Base-by-base conservation (phyloP, 2,113 vertebrate species). In the Prinia subflava region DNA sequence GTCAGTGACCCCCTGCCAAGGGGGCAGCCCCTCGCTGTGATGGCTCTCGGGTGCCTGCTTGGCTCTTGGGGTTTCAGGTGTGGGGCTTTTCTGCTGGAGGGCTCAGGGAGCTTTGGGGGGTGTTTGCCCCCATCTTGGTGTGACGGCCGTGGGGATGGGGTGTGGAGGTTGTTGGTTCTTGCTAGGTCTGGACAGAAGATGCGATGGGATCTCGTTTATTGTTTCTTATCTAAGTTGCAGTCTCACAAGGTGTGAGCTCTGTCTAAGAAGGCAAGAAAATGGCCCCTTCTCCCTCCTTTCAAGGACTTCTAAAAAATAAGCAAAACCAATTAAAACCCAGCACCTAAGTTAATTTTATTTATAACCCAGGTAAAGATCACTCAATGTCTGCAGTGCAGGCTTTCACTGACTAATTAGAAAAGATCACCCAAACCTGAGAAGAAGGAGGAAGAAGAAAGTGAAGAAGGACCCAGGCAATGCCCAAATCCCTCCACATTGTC, bases 11-110 rank as follows among this genome's bases (percentile, higher is more conserved):
- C 30, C 6, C 8, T 16, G 42, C 11, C 6, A 0, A 6, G 63
- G 56, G 56, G 77, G 44, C 50, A 35, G 50, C 41, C 35, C 60
- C 90, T 56, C 0, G 0, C 56, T 19, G 0, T 4, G 28, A 69
- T n/a, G 56, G 4, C 5, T 3, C 60, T 39, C 0, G 0, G 14
- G 0, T 16, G 47, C 11, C 10, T 33, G 90, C 55, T 12, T 8
- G 69, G 12, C 39, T 89, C 7, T 7, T 25, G 57, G 44, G 10
- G 12, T 83, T 76, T 31, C 6, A 12, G 4, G 0, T 8, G 0
- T 1, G 30, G 59, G 44, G 39, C 5, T 57, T 27, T 79, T 25
- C 19, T 37, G 60, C 27, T 8, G 6, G 37, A 14, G 3, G 10
- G 35, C 25, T 12, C 1, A 9, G 28, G 5, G 14, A 18, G 33